Evolutionary conservation across 2,888 invertebrate species (phyloP).

Genomic region (Pseudococcus jackbeardsleyi): DNA sequence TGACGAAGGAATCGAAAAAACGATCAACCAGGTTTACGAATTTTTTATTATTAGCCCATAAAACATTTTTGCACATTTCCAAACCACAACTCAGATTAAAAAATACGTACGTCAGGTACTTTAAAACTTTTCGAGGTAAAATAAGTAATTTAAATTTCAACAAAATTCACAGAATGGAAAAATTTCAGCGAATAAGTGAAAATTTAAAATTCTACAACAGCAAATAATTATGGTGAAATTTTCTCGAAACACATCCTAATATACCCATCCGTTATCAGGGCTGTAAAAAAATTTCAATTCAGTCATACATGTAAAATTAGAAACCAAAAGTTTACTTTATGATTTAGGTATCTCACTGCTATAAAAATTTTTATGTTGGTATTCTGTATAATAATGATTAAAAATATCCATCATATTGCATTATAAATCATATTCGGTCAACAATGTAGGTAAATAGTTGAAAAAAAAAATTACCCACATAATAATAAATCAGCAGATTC

Average conservation of each 20-base stretch:
- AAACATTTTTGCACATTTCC: constrained; percentile 10
- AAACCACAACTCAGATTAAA: not conserved
- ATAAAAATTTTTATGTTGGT: not conserved
- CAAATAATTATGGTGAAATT: not conserved
- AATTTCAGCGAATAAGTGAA: not conserved
- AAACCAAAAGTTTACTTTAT: constrained; percentile 7
- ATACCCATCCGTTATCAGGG: not conserved
- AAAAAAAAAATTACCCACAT: not conserved
- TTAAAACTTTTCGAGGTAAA: not conserved
- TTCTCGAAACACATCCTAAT: not conserved
- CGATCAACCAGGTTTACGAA: not conserved
- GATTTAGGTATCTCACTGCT: not conserved
- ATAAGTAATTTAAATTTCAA: not conserved
- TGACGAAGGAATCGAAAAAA: not conserved
- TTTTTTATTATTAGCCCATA: not conserved
- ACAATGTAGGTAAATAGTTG: not conserved
- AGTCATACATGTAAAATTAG: not conserved
- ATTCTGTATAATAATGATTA: not conserved
- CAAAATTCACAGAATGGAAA: not conserved
- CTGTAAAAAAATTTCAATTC: not conserved
- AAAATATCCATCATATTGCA: constrained; percentile 1
- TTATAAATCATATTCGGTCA: not conserved
- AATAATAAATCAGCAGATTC: not conserved
- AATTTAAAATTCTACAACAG: constrained; percentile 3
- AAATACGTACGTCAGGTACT: not conserved